A percentile compares a stretch with the other conserved stretches of the same genome.
Conservation (phyloP, 2,888 invertebrate genomes). For the Atrina japonica region DNA sequence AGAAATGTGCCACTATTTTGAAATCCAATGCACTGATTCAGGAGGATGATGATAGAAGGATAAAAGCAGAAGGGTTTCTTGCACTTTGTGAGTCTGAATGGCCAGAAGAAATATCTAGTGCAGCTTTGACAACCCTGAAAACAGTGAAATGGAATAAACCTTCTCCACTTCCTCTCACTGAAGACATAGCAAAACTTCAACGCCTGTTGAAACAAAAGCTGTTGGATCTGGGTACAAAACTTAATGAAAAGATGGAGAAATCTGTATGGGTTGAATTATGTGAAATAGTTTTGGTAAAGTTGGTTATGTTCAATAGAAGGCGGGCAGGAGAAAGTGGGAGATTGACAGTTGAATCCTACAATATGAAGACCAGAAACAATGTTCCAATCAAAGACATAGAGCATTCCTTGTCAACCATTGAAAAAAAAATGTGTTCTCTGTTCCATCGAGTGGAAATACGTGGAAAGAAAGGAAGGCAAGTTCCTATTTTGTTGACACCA, state of each 20-base stretch:
- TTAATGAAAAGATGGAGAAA: conserved; percentile 15
- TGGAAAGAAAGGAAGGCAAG: conserved; percentile 39
- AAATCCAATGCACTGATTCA: conserved; percentile 19
- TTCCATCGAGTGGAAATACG: conserved; percentile 36
- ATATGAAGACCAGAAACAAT: conserved; percentile 15
- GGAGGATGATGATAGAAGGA: conserved; percentile 13
- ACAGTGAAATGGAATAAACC: conserved; percentile 39
- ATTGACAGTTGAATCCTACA: conserved; percentile 21
- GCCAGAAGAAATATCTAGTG: conserved; percentile 31
- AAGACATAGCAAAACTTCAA: conserved; percentile 29
- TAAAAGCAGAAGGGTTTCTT: conserved; percentile 31
- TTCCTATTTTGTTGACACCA: conserved; percentile 34
- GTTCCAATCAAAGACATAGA: conserved; percentile 30
- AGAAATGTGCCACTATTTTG: conserved; percentile 34
- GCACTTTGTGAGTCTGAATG: conserved; percentile 35
- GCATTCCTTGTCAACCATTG: conserved; percentile 31
- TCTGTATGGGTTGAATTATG: conserved; percentile 18
- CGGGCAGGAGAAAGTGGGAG: conserved; percentile 35
- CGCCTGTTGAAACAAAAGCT: conserved; percentile 19
- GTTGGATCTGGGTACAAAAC: not conserved
- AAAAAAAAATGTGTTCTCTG: conserved; percentile 30
- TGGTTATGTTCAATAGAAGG: conserved; percentile 40
- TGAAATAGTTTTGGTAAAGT: conserved; percentile 13
- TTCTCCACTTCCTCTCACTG: conserved; percentile 31
- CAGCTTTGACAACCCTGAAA: conserved; percentile 32